These are phyloP conservation scores for Dastarcus helophoroides DNA, from an alignment of 2,888 invertebrate genomes.

Conservation along the genomic window DNA sequence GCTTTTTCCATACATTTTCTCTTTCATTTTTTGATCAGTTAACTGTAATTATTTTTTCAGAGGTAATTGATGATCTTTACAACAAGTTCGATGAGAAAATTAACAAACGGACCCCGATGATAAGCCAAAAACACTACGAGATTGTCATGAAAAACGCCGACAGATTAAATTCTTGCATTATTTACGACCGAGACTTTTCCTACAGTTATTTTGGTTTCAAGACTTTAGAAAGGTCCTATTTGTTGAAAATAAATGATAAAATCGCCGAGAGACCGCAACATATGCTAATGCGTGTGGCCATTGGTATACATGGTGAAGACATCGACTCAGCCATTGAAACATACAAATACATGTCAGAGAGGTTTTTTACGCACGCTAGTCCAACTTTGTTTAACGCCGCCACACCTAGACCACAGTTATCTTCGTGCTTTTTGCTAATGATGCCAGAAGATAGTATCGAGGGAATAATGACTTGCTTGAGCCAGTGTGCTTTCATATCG, in stretches of 20 bases:
- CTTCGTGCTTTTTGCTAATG: constrained; percentile 48
- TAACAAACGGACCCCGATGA: not conserved
- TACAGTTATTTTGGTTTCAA: constrained; percentile 55
- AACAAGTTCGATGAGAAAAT: not conserved
- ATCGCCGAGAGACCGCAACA: constrained; percentile 51
- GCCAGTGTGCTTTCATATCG: constrained; percentile 48
- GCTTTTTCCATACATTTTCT: too few species aligned
- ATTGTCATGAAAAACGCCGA: constrained; percentile 4
- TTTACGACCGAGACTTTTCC: constrained; percentile 47
- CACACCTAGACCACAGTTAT: constrained; percentile 45
- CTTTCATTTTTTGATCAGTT: not conserved
- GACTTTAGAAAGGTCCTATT: constrained; percentile 43
- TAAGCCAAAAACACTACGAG: not conserved
- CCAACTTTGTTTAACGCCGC: constrained; percentile 54
- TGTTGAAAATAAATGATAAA: constrained; percentile 44
- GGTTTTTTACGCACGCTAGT: constrained; percentile 53
- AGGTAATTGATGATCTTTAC: constrained; percentile 4
- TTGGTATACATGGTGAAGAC: constrained; percentile 49
- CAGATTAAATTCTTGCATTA: constrained; percentile 29
- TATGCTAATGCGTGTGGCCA: constrained; percentile 50
- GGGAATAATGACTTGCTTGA: constrained; percentile 46
- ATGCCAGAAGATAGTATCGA: constrained; percentile 50
- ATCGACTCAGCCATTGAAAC: constrained; percentile 51
- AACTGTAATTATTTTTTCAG: constrained; percentile 1
- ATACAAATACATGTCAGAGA: constrained; percentile 48